These are phyloP conservation scores for Stictonetta naevosa DNA, from an alignment of 2,113 vertebrate species.

Conservation along the genomic window DNA sequence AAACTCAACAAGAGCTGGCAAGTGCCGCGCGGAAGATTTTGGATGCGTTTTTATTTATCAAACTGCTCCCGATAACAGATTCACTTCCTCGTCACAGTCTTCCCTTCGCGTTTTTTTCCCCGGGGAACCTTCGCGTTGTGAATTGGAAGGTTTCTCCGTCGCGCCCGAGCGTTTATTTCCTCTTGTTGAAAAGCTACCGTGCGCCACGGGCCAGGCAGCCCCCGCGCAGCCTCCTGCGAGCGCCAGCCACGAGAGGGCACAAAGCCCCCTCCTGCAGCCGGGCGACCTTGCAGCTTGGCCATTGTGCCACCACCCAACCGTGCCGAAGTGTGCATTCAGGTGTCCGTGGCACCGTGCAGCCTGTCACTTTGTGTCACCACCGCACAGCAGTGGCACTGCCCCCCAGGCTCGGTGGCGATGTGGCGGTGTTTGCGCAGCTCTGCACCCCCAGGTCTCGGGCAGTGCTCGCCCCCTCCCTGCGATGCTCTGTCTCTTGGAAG, in stretches of 20 bases:
- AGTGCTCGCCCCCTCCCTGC: fast-evolving
- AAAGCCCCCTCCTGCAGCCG: background rate
- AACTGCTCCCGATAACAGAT: background rate
- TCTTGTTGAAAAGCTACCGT: background rate
- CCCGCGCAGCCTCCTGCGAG: background rate
- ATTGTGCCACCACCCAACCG: background rate
- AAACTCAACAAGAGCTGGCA: background rate
- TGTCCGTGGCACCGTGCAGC: background rate
- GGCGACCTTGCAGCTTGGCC: background rate
- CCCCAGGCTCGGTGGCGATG: fast-evolving
- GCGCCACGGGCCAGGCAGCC: background rate
- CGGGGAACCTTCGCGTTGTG: background rate
- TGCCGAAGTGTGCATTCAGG: background rate
- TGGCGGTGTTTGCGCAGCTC: background rate
- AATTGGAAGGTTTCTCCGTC: background rate
- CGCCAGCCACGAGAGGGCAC: conserved; percentile 55
- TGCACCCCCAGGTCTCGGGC: background rate
- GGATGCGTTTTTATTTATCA: background rate
- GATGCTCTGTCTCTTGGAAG: background rate
- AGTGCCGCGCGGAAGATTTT: background rate
- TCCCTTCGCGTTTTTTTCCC: background rate
- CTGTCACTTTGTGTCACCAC: background rate
- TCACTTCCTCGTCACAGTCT: background rate
- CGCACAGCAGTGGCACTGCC: background rate
- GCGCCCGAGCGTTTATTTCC: fast-evolving